These are phyloP conservation scores for Cetonia aurata DNA, from an alignment of 2,888 invertebrate genomes.

Conservation along the genomic window DNA sequence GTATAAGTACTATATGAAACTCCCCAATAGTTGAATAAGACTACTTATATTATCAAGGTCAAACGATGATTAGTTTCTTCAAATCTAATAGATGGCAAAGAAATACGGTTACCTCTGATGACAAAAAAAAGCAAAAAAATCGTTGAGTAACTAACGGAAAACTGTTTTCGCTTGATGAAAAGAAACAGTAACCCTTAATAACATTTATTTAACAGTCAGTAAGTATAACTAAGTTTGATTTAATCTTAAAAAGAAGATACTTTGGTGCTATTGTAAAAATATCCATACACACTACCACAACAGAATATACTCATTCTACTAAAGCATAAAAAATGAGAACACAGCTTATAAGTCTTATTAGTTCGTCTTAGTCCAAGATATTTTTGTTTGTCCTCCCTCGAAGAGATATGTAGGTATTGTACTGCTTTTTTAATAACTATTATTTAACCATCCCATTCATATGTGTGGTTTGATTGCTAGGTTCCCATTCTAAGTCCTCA, in stretches of 20 bases:
- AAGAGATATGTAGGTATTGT: constrained; percentile 35
- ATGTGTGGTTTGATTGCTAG: constrained; percentile 47
- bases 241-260: constrained; percentile 15
- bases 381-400: constrained; percentile 39
- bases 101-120: no score
- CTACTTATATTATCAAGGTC: no score
- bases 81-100: no score
- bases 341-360: constrained; percentile 38
- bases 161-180: neutral
- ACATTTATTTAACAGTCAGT: constrained; percentile 33
- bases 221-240: constrained; percentile 21
- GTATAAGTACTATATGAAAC: no score
- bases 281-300: constrained; percentile 11
- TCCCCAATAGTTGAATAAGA: no score
- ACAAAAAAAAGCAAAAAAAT: no score
- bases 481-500: constrained; percentile 85
- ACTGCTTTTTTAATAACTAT: neutral
- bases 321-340: constrained; percentile 37
- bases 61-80: no score
- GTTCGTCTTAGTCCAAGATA: constrained; percentile 24
- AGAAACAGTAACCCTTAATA: neutral
- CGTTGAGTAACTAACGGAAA: no score
- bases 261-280: constrained; percentile 31
- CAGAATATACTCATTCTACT: constrained; percentile 7
- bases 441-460: constrained; percentile 40